phyloP scores from a whole-genome alignment of 2,797 vertebrate genomes.

The Pampus argenteus region DNA sequence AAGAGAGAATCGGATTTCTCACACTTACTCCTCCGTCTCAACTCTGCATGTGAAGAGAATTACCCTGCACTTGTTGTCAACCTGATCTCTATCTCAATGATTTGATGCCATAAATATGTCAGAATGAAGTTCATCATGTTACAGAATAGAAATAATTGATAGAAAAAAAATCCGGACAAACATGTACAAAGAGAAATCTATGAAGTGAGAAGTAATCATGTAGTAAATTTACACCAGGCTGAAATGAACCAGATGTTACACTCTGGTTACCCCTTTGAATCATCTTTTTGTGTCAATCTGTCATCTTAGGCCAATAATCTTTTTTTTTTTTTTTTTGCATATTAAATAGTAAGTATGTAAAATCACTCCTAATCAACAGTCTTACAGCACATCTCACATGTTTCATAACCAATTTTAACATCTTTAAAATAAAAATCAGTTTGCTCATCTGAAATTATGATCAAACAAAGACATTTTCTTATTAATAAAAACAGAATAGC shows the following conservation, averaged over 20 bases:
- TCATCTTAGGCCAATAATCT: constrained; percentile 30
- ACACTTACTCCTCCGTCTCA: constrained; percentile 45
- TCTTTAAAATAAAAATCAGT: neutral
- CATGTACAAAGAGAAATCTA: neutral
- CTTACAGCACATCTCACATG: neutral
- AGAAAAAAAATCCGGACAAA: constrained; percentile 20
- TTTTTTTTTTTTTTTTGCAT: constrained; percentile 15
- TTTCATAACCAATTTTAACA: neutral
- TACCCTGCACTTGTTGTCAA: constrained; percentile 54
- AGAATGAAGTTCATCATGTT: constrained; percentile 1
- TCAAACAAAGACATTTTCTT: neutral
- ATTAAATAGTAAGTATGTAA: constrained; percentile 24
- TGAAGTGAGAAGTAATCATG: constrained; percentile 1
- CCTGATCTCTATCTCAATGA: constrained; percentile 31
- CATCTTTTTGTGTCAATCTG: constrained; percentile 44
- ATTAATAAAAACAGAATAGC: neutral
- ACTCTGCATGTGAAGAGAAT: constrained; percentile 50
- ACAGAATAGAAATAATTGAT: constrained; percentile 17
- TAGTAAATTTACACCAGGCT: constrained; percentile 14
- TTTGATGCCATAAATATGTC: constrained; percentile 24
- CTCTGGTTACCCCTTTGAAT: constrained; percentile 60
- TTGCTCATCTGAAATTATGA: neutral
- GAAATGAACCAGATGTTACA: constrained; percentile 65
- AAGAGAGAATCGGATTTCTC: constrained; percentile 54
- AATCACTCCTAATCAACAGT: neutral